phyloP scores from a whole-genome alignment of 2,888 invertebrate genomes.

The Cephus sareptanus region DNA sequence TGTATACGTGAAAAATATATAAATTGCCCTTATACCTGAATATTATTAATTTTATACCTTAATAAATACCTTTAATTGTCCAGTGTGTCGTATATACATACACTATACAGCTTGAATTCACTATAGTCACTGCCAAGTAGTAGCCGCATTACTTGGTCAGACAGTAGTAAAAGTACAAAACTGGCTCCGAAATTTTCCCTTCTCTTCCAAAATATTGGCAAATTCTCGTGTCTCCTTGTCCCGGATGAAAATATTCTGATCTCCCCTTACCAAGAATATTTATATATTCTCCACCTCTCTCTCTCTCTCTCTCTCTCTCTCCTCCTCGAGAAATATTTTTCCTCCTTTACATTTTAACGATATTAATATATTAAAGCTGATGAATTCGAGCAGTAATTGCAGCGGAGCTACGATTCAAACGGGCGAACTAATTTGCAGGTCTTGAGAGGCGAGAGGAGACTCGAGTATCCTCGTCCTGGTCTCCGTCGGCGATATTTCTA shows the following conservation, averaged over 20 bases:
- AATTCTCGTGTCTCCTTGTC: neutral
- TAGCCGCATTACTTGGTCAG: neutral
- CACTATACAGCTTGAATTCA: too few species aligned
- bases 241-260: neutral
- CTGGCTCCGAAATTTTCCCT: neutral
- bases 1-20: too few species aligned
- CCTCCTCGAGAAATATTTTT: neutral
- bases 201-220: neutral
- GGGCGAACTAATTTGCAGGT: conserved; percentile 13
- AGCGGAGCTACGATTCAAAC: neutral
- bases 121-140: neutral
- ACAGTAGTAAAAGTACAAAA: neutral
- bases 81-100: too few species aligned
- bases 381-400: conserved; percentile 15
- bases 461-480: neutral
- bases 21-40: too few species aligned
- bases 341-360: conserved; percentile 5
- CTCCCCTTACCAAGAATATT: too few species aligned
- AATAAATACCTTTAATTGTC: too few species aligned
- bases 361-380: conserved; percentile 20
- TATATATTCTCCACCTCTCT: neutral
- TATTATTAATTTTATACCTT: too few species aligned
- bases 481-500: conserved; percentile 9
- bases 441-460: conserved; percentile 1
- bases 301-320: neutral